These are phyloP conservation scores for Crypturellus undulatus DNA, from an alignment of 2,113 vertebrate genomes.

Conservation along the genomic window DNA sequence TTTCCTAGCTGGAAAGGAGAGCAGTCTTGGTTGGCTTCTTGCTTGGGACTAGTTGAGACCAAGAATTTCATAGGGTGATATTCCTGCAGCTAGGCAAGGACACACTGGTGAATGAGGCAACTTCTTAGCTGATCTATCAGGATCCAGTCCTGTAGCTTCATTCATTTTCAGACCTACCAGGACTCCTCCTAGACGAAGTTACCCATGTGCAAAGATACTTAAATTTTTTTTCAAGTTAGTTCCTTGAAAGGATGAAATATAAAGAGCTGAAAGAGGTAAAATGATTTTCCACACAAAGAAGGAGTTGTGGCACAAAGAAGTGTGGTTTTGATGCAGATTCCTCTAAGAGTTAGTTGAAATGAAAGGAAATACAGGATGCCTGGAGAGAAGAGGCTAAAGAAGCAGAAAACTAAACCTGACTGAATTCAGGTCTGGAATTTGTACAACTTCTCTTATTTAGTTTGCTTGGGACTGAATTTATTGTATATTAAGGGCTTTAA, in stretches of 20 bases:
- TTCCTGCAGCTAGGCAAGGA: neutral
- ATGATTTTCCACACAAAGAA: neutral
- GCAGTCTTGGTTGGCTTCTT: neutral
- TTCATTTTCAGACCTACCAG: neutral
- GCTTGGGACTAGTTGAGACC: neutral
- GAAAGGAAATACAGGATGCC: neutral
- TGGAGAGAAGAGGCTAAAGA: conserved; percentile 3
- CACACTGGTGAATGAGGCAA: neutral
- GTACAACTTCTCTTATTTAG: neutral
- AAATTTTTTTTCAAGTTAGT: neutral
- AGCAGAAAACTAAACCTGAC: conserved; percentile 32
- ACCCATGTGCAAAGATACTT: neutral
- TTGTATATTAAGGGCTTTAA: conserved; percentile 54
- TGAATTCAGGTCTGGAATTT: conserved; percentile 12
- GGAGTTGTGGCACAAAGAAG: neutral
- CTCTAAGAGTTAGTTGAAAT: neutral
- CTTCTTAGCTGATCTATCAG: neutral
- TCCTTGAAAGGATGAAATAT: neutral
- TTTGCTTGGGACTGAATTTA: conserved; percentile 37
- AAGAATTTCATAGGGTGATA: neutral
- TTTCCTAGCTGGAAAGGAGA: neutral
- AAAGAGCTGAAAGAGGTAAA: conserved; percentile 7
- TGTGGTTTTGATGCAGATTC: neutral
- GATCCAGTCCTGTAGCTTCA: neutral
- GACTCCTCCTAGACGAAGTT: neutral